A percentile compares a stretch with the other conserved stretches of the same genome.
Evolutionary conservation across 1,140 invertebrate species (phyloP).

Genomic region (Octopus sinensis): DNA sequence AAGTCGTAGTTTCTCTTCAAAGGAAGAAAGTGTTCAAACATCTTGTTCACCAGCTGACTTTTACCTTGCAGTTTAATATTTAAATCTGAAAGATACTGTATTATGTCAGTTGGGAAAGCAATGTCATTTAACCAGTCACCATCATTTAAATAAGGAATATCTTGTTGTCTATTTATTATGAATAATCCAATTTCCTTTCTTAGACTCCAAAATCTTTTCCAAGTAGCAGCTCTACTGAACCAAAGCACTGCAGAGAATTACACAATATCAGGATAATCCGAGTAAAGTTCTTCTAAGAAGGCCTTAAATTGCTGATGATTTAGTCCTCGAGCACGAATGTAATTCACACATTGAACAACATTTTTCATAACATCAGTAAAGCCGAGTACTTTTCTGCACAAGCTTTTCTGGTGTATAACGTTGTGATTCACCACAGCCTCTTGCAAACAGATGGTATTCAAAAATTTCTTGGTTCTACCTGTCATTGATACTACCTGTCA

Average conservation of each 20-base stretch:
- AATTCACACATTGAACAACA: not conserved
- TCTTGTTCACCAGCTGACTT: not conserved
- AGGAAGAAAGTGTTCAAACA: not conserved
- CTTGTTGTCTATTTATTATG: not conserved
- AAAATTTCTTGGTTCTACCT: not conserved
- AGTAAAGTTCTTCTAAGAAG: not conserved
- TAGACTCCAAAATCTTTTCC: not conserved
- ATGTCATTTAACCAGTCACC: not conserved
- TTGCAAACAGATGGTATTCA: not conserved
- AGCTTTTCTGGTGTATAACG: conserved; percentile 1
- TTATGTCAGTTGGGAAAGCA: not conserved
- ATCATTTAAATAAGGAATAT: not conserved
- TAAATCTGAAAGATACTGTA: not conserved
- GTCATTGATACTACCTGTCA: not conserved
- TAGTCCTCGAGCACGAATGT: not conserved
- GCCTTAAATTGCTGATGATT: not conserved
- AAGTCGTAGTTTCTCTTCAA: not conserved
- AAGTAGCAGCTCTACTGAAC: not conserved
- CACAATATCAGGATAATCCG: not conserved
- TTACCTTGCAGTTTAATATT: not conserved
- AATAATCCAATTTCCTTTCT: not conserved
- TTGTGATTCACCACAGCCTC: not conserved
- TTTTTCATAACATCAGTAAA: not conserved
- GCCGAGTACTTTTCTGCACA: not conserved
- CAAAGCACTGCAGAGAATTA: not conserved